Evolutionary conservation across 1,140 invertebrate genomes (phyloP), one percentile per base, ranked within the genome.

Genomic region (Pseudomyrmex concolor): DNA sequence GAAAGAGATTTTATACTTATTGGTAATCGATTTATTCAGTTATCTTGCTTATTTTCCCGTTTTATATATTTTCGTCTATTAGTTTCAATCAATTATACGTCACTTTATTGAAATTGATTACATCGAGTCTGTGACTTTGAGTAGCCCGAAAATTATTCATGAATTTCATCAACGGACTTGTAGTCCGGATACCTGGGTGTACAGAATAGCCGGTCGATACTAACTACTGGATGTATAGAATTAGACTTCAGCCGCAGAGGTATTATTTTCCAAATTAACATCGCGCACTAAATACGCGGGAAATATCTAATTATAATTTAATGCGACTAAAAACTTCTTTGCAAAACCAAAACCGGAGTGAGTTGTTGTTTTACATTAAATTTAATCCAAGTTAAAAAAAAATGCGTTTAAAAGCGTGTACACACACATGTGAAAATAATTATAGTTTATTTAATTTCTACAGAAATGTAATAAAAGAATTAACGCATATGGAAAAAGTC

Each of bases 131-230:
- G 19, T 59, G 19, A 80, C 66, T 80, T 80, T 71, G 43, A 51
- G 43, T 76, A 76, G n/a, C 15, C 5, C 22, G 43, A 48, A 71
- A 80, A 80, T 80, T 80, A 80, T 80, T 80, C 76, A 70, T 78
- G 66, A 60, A 80, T 70, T 80, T 66, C 43, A 80, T 80, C 59
- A 80, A 71, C 66, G 43, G 54, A 25, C 54, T 17, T 48, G 66
- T 71, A 80, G 54, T 17, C 54, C 7, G 19, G 43, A n/a, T 59
- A 34, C 25, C 15, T 22, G 19, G 2, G 22, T 80, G 48, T 48
- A 71, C 54, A 25, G n/a, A 15, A 80, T 59, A 70, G 19, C 3
- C 66, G 66, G 8, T 71, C 76, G 66, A 80, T 80, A 71, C 43
- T 59, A 45, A 70, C 19, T 43, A 19, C 15, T 48, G 19, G 50